A percentile compares a stretch with the other conserved stretches of the same genome.
Evolutionary conservation across 1,140 invertebrate genomes (phyloP).

Genomic region (Polypedilum vanderplanki): DNA sequence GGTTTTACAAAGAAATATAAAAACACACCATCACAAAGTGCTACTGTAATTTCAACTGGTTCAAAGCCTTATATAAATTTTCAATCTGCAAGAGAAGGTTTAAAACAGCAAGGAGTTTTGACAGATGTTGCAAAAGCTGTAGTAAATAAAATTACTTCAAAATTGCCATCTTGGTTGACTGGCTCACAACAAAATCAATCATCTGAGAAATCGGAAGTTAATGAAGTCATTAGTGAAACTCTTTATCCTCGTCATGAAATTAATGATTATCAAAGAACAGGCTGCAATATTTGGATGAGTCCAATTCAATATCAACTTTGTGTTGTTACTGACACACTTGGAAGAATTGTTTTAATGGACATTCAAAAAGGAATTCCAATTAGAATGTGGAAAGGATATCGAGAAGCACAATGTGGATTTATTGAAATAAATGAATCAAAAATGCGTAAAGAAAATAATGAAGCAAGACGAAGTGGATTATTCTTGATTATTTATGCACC

Average conservation of each 20-base stretch:
- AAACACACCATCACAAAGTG: conserved; percentile 66
- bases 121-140: conserved; percentile 84
- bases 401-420: conserved; percentile 89
- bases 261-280: conserved; percentile 71
- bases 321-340: conserved; percentile 76
- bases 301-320: conserved; percentile 68
- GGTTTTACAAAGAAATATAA: conserved; percentile 52
- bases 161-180: conserved; percentile 62
- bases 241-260: conserved; percentile 71
- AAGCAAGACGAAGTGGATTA: conserved; percentile 49
- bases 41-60: conserved; percentile 72
- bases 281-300: conserved; percentile 63
- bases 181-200: conserved; percentile 45
- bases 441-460: conserved; percentile 40
- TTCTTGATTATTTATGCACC: conserved; percentile 84
- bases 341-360: conserved; percentile 79
- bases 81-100: conserved; percentile 83
- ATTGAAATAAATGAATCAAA: conserved; percentile 47
- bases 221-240: conserved; percentile 51
- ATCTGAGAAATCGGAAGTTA: conserved; percentile 44
- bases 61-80: conserved; percentile 78
- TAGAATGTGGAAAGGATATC: conserved; percentile 89
- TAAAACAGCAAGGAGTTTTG: conserved; percentile 59
- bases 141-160: conserved; percentile 78
- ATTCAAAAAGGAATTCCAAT: conserved; percentile 68